Conservation (phyloP, 2,797 vertebrate genomes). For the Botia almorhae region DNA sequence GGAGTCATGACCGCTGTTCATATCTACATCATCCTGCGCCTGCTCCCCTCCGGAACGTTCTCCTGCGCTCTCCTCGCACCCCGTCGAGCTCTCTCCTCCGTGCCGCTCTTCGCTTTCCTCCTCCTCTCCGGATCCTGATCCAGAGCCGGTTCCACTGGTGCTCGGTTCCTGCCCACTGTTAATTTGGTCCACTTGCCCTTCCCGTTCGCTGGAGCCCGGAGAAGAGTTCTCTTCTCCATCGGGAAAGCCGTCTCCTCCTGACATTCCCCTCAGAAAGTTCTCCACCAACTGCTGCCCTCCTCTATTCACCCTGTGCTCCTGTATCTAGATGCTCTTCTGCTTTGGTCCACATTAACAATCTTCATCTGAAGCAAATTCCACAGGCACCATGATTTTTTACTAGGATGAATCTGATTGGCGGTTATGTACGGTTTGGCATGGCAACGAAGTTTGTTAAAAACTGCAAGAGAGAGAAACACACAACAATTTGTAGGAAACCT, state of each 20-base stretch:
- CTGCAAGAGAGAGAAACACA: slow-evolving; percentile 26
- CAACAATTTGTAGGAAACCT: no score
- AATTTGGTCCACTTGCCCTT: not conserved
- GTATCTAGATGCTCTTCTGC: slow-evolving; percentile 26
- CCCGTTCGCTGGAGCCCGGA: not conserved
- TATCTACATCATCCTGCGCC: slow-evolving; percentile 74
- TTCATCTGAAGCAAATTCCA: slow-evolving; percentile 24
- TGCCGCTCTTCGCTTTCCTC: slow-evolving; percentile 38
- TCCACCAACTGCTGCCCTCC: slow-evolving; percentile 21
- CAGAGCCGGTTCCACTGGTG: not conserved
- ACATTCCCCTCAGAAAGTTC: slow-evolving; percentile 64
- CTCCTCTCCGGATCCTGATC: slow-evolving; percentile 51
- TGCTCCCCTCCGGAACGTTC: slow-evolving; percentile 60
- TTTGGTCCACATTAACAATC: slow-evolving; percentile 50
- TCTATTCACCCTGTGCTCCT: slow-evolving; percentile 57
- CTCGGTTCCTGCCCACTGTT: not conserved
- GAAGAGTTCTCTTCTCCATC: slow-evolving; percentile 65
- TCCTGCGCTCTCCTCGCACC: slow-evolving; percentile 56
- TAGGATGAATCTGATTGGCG: not conserved
- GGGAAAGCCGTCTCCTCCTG: slow-evolving; percentile 59
- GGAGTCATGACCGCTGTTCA: slow-evolving; percentile 62
- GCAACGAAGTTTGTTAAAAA: not conserved
- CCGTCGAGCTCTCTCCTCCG: slow-evolving; percentile 15
- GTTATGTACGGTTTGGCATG: not conserved
- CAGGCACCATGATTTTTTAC: not conserved